Conservation (phyloP, 2,113 vertebrate species). For the Sylvietta virens region DNA sequence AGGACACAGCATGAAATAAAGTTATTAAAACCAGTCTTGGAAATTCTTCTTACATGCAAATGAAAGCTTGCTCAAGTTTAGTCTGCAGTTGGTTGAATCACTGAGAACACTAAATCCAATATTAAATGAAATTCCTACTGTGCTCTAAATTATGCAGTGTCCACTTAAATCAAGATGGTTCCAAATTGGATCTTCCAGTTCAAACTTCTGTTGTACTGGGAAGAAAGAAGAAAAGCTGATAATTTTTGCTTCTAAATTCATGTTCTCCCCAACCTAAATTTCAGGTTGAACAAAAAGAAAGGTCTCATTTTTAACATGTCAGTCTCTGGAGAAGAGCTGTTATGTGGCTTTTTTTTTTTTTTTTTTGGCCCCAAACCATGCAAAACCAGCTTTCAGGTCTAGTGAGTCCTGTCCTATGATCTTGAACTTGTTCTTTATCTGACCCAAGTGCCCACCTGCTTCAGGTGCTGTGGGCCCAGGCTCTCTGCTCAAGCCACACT, state of each 20-base stretch:
- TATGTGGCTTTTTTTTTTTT: background rate
- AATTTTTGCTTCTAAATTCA: background rate
- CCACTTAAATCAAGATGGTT: background rate
- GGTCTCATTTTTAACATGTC: background rate
- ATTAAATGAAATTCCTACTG: background rate
- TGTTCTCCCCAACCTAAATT: background rate
- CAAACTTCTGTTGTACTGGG: background rate
- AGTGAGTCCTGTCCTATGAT: background rate
- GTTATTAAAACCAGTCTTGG: conserved; percentile 31
- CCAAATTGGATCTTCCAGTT: background rate
- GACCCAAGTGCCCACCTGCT: background rate
- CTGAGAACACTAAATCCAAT: background rate
- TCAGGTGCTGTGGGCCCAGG: background rate
- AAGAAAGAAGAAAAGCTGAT: background rate
- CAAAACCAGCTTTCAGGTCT: background rate
- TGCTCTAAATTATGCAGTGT: background rate
- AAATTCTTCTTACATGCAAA: conserved; percentile 35
- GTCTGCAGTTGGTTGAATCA: conserved; percentile 3
- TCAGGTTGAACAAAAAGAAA: background rate
- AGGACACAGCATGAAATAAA: conserved; percentile 18
- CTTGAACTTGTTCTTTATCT: background rate
- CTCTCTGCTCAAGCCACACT: background rate
- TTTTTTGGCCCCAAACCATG: background rate
- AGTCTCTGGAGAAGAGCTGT: background rate
- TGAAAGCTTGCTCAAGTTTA: conserved; percentile 31